These are phyloP conservation scores for Leguminivora glycinivorella DNA, from an alignment of 1,140 invertebrate species.

Conservation along the genomic window DNA sequence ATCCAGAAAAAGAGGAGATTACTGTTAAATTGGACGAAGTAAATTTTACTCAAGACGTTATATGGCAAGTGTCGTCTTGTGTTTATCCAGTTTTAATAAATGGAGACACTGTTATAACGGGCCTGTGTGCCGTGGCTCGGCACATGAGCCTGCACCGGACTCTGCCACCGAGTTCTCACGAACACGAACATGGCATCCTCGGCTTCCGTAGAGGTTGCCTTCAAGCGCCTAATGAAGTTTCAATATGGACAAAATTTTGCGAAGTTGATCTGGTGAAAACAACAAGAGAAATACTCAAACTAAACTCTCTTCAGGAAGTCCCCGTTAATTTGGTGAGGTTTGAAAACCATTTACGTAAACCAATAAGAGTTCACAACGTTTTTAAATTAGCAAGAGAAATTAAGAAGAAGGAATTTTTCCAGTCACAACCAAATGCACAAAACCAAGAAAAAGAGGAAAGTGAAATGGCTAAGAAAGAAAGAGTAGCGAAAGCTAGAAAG, in stretches of 20 bases:
- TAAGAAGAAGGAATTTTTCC: slow-evolving; percentile 75
- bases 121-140: slow-evolving; percentile 84
- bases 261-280: slow-evolving; percentile 88
- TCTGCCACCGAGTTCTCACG: slow-evolving; percentile 36
- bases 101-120: slow-evolving; percentile 83
- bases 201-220: slow-evolving; percentile 90
- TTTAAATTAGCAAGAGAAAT: slow-evolving; percentile 85
- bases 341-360: slow-evolving; percentile 92
- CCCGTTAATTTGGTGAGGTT: slow-evolving; percentile 84
- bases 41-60: slow-evolving; percentile 42
- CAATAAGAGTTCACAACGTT: slow-evolving; percentile 92
- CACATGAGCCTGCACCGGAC: slow-evolving; percentile 80
- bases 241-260: slow-evolving; percentile 95
- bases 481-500: slow-evolving; percentile 69
- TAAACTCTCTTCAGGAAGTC: slow-evolving; percentile 42
- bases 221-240: slow-evolving; percentile 89
- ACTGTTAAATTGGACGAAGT: slow-evolving; percentile 40
- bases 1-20: slow-evolving; percentile 31
- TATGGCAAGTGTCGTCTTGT: slow-evolving; percentile 76
- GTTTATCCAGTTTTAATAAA: slow-evolving; percentile 81
- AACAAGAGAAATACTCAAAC: slow-evolving; percentile 63
- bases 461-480: slow-evolving; percentile 35
- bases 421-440: slow-evolving; percentile 44
- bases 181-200: slow-evolving; percentile 80
- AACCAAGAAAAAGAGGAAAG: slow-evolving; percentile 34